Evolutionary conservation across 2,113 vertebrate species (phyloP).

Genomic region (Zootoca vivipara): DNA sequence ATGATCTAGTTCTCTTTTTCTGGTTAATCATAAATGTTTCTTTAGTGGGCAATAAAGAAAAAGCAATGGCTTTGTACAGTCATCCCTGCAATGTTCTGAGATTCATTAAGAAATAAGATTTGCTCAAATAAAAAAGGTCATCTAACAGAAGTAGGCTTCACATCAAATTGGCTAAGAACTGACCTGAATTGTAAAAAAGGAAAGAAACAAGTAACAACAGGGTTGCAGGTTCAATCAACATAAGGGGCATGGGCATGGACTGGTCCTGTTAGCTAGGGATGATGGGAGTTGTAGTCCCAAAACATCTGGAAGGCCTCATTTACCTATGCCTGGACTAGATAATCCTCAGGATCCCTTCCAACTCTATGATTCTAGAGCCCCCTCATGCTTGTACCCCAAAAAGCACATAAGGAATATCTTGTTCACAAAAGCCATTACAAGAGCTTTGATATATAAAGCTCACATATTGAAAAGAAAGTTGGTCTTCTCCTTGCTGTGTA

Average conservation of each 20-base stretch:
- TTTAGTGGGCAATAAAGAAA: slow-evolving; percentile 75
- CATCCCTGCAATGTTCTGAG: slow-evolving; percentile 68
- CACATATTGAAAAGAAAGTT: neutral
- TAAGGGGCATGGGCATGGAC: too few species aligned
- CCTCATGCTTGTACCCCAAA: neutral
- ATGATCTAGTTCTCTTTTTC: slow-evolving; percentile 70
- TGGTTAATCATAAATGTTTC: slow-evolving; percentile 77
- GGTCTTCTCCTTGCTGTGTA: slow-evolving; percentile 19
- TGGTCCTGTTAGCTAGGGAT: too few species aligned
- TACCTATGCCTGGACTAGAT: too few species aligned
- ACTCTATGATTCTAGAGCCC: too few species aligned
- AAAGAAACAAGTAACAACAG: slow-evolving; percentile 29
- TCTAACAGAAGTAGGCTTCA: slow-evolving; percentile 64
- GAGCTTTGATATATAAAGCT: neutral
- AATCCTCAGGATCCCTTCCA: too few species aligned
- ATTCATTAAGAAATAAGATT: slow-evolving; percentile 74
- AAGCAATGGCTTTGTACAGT: slow-evolving; percentile 73
- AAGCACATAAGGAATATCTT: neutral
- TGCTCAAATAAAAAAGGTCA: slow-evolving; percentile 65
- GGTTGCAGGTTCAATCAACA: too few species aligned
- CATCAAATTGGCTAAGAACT: slow-evolving; percentile 62
- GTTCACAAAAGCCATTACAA: slow-evolving; percentile 9
- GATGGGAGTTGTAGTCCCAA: too few species aligned
- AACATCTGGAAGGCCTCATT: too few species aligned
- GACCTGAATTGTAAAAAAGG: slow-evolving; percentile 58